Percentiles rank a stretch among this genome's conserved stretches.
phyloP scores from a whole-genome alignment of 23 tunicate genomes.

The Ciona savignyi region DNA sequence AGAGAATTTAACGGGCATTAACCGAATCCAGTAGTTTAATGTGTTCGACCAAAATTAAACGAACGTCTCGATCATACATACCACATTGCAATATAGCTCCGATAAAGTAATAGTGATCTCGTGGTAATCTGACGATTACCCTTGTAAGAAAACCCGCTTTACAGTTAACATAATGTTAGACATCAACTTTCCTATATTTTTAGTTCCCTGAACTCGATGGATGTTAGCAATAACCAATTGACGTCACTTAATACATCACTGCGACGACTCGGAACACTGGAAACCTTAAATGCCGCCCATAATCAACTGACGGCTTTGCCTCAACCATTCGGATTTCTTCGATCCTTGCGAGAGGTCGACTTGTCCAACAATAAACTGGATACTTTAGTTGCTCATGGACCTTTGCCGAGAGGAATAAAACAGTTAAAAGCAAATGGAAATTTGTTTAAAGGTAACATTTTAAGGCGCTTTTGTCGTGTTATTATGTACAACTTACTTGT shows the following conservation, averaged over 20 bases:
- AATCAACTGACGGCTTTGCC: slow-evolving; percentile 67
- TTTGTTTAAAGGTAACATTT: slow-evolving; percentile 52
- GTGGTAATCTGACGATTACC: too few species aligned
- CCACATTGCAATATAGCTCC: too few species aligned
- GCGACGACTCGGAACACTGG: slow-evolving; percentile 44
- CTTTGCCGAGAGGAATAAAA: slow-evolving; percentile 68
- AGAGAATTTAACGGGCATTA: too few species aligned
- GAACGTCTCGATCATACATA: too few species aligned
- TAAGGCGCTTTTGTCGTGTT: too few species aligned
- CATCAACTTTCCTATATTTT: too few species aligned
- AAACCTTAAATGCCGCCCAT: slow-evolving; percentile 46
- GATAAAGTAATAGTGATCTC: too few species aligned
- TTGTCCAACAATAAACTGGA: slow-evolving; percentile 53
- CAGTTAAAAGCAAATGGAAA: slow-evolving; percentile 69
- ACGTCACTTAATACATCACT: slow-evolving; percentile 40
- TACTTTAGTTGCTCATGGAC: slow-evolving; percentile 30
- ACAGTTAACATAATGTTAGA: too few species aligned
- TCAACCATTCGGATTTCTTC: slow-evolving; percentile 71
- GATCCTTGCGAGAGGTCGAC: slow-evolving; percentile 56
- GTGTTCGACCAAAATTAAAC: too few species aligned
- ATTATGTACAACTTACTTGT: too few species aligned
- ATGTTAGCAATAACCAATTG: slow-evolving; percentile 79
- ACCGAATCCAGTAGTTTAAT: too few species aligned
- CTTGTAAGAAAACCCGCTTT: too few species aligned
- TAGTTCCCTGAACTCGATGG: slow-evolving; percentile 45